Conservation (phyloP, 1,140 invertebrate genomes). For the Stenopsyche tienmushanensis region DNA sequence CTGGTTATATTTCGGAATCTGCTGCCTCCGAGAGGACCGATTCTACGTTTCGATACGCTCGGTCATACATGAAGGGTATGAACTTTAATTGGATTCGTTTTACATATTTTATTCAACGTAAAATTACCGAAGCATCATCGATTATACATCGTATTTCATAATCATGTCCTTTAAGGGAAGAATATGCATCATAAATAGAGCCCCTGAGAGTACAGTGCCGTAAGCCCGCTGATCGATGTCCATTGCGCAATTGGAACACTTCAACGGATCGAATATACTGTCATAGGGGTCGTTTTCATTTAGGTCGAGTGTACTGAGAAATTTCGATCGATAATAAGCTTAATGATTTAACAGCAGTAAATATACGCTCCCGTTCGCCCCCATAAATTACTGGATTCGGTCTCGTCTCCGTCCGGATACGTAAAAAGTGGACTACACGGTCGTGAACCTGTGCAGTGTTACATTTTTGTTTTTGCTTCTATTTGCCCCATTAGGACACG, state of each 20-base stretch:
- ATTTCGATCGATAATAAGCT: slow-evolving; percentile 3
- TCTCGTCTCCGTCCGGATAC: background rate
- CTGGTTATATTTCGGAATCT: slow-evolving; percentile 13
- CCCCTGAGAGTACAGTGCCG: too few relatives aligned
- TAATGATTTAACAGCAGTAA: slow-evolving; percentile 16
- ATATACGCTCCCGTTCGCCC: slow-evolving; percentile 9
- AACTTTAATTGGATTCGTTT: background rate
- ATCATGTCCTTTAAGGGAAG: too few relatives aligned
- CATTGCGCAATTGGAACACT: too few relatives aligned
- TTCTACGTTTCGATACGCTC: slow-evolving; percentile 19
- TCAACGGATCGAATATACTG: too few relatives aligned
- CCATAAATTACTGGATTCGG: slow-evolving; percentile 10
- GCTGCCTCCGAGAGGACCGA: background rate
- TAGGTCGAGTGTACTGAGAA: background rate
- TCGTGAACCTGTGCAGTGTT: background rate
- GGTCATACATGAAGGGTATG: background rate
- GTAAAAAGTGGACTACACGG: slow-evolving; percentile 9
- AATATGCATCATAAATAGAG: too few relatives aligned
- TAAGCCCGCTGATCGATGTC: too few relatives aligned
- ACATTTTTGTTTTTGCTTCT: slow-evolving; percentile 10
- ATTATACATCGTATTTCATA: too few relatives aligned
- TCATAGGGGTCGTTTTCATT: background rate
- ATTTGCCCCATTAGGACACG: slow-evolving; percentile 13
- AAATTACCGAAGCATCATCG: too few relatives aligned
- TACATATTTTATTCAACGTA: too few relatives aligned